phyloP scores from a whole-genome alignment of 2,797 vertebrate species.

The Spinus pinus region DNA sequence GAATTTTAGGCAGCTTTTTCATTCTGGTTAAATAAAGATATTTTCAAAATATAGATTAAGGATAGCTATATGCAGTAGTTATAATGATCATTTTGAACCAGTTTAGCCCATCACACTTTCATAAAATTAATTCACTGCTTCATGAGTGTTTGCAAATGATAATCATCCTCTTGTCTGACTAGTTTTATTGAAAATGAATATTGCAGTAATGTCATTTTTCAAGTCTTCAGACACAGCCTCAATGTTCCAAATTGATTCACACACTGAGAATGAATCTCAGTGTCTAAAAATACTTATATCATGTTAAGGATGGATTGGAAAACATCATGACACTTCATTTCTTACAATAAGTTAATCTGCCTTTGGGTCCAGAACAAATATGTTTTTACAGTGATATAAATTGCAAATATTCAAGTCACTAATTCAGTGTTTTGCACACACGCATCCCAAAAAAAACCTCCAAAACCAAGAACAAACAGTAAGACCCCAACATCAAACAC shows the following conservation, averaged over 20 bases:
- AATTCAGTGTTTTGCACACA: not conserved
- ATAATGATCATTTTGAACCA: not conserved
- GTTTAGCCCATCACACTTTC: not conserved
- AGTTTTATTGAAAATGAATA: constrained; percentile 15
- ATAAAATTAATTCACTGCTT: constrained; percentile 32
- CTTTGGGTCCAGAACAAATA: not conserved
- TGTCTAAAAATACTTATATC: not conserved
- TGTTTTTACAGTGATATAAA: not conserved
- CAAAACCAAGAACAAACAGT: not conserved
- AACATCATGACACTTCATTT: not conserved
- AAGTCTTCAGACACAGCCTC: not conserved
- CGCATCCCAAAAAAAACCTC: accelerated
- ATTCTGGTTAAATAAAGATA: not conserved
- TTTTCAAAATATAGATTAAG: constrained; percentile 20
- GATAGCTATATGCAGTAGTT: not conserved
- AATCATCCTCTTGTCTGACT: constrained; percentile 14
- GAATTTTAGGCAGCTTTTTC: not conserved
- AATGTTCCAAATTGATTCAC: not conserved
- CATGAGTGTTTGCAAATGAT: constrained; percentile 6
- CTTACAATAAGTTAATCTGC: not conserved
- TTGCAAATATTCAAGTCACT: not conserved
- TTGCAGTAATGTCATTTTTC: constrained; percentile 8
- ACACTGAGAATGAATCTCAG: not conserved
- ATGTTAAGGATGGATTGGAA: not conserved
- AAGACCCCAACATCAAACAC: not conserved